Base-by-base conservation (phyloP, 2,113 vertebrate species). In the Beaufortia kweichowensis region DNA sequence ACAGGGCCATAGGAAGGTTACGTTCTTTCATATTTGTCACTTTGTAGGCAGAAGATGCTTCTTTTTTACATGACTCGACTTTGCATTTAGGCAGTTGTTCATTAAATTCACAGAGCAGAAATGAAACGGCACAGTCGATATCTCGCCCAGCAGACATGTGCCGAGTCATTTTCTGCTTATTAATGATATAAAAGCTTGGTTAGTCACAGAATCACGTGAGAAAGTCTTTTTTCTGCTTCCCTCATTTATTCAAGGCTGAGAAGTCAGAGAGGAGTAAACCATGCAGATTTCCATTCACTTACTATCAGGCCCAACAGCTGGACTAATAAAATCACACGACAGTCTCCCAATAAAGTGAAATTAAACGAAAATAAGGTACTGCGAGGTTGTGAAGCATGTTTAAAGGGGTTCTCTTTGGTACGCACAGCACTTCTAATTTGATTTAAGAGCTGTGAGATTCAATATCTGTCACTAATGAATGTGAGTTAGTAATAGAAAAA, bases 141-240 rank as follows among this genome's bases (percentile, higher is more conserved):
- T 83, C 82, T 66, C 6, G 12, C 67, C 35, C 66, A 28, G 66
- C 71, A 81, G 73, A 67, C 41, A 66, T 76, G 39, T 55, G 41
- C 28, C 0, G 43, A 67, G 71, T 67, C 69, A 79, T 80, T 83
- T 80, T 76, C 77, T 75, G 73, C 77, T 72, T 81, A 68, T 72
- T 81, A 75, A 76, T 75, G 72, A 82, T 86, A 79, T 48, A 73
- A 79, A n/a, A 76, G 67, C 61, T 57, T 67, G 80, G 63, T 81
- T 78, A 43, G 31, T 78, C 56, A 77, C 65, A 29, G 76, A 59
- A 24, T 48, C 12, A 15, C 14, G 43, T n/a, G 43, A 6, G 50
- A 4, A 35, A 26, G 50, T 33, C 14, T 5, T 31, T 62, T 71
- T 69, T 28, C 65, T 14, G 63, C 31, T 28, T 48, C n/a, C 28